Conservation (phyloP, 2,888 invertebrate species). For the Stratiomys singularior region DNA sequence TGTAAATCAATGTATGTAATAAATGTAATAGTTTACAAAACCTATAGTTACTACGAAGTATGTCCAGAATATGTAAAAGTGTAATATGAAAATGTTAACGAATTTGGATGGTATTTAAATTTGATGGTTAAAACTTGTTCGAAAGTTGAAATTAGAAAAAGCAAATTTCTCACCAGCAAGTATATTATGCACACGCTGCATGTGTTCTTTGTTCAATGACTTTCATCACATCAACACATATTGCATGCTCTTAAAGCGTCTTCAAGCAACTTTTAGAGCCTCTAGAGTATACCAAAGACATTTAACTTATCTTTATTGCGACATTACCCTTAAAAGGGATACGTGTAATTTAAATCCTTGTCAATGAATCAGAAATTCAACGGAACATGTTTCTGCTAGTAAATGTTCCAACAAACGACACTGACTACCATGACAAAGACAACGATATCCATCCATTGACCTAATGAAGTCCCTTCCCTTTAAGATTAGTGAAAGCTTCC, state of each 20-base stretch:
- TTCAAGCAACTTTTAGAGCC: conserved; percentile 33
- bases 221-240: conserved; percentile 6
- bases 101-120: too few relatives aligned
- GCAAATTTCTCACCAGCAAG: too few relatives aligned
- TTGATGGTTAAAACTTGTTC: too few relatives aligned
- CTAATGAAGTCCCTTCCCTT: conserved; percentile 40
- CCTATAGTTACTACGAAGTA: too few relatives aligned
- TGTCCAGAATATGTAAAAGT: too few relatives aligned
- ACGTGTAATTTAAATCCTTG: conserved; percentile 43
- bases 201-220: not conserved
- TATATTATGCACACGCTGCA: too few relatives aligned
- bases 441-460: conserved; percentile 43
- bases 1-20: too few relatives aligned
- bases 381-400: conserved; percentile 17
- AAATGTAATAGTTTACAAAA: too few relatives aligned
- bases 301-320: conserved; percentile 49
- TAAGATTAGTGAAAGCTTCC: conserved; percentile 31
- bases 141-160: too few relatives aligned
- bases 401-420: not conserved
- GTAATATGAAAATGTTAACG: too few relatives aligned
- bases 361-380: conserved; percentile 19
- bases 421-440: conserved; percentile 13
- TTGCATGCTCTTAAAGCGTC: not conserved
- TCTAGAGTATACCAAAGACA: conserved; percentile 48
- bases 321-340: conserved; percentile 47